Conservation (phyloP, 2,888 invertebrate species). For the Clusia tigrina region DNA sequence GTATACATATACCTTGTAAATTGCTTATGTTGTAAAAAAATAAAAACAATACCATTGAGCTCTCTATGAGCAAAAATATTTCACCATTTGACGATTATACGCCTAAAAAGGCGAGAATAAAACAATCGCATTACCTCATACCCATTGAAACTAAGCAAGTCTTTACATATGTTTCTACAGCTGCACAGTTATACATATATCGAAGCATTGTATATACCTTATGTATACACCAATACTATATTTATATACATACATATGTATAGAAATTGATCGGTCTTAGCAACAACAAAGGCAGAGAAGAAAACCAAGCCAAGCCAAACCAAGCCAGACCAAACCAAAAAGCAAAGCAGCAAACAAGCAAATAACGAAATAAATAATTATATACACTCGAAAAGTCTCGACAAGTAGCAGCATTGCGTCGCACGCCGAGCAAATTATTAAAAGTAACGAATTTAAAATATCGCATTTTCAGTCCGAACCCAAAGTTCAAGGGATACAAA, state of each 20-base stretch:
- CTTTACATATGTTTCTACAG: too few species aligned
- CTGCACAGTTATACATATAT: slow-evolving; percentile 19
- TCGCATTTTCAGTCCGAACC: not conserved
- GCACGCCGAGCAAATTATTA: not conserved
- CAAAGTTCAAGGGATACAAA: slow-evolving; percentile 6
- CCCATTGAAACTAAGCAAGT: too few species aligned
- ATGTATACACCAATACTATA: slow-evolving; percentile 27
- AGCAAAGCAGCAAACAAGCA: slow-evolving; percentile 1
- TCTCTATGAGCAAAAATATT: too few species aligned
- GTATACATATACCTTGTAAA: too few species aligned
- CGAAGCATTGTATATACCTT: not conserved
- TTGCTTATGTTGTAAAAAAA: too few species aligned
- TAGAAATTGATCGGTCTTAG: slow-evolving; percentile 3
- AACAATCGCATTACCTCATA: not conserved
- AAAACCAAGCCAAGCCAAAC: slow-evolving; percentile 1
- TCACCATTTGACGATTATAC: not conserved
- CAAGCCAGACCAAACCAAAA: not conserved
- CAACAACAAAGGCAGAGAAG: slow-evolving; percentile 8
- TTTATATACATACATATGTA: slow-evolving; percentile 6
- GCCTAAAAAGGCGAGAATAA: not conserved
- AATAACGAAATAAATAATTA: too few species aligned
- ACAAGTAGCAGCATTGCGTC: too few species aligned
- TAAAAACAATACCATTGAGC: too few species aligned
- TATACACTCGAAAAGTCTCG: not conserved
- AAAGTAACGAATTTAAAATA: slow-evolving; percentile 6